A percentile compares a stretch with the other conserved stretches of the same genome.
These are phyloP conservation scores for Morpho deidamia DNA, from an alignment of 2,888 invertebrate genomes.

Conservation along the genomic window DNA sequence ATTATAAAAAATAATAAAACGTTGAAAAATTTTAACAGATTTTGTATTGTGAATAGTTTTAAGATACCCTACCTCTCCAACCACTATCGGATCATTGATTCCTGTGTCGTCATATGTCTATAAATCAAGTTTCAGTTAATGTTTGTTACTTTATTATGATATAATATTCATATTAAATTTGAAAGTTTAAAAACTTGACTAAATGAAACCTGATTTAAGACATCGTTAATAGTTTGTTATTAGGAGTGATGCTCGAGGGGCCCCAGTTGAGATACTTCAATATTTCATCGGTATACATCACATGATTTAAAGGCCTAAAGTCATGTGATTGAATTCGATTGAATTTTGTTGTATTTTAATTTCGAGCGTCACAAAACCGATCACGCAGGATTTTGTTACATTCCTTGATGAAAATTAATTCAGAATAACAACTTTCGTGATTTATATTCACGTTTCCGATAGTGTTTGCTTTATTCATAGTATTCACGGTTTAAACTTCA, in stretches of 20 bases:
- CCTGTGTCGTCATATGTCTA: conserved; percentile 49
- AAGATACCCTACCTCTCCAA: conserved; percentile 44
- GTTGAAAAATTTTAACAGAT: conserved; percentile 64
- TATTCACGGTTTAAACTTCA: conserved; percentile 38
- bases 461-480: conserved; percentile 54
- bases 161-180: neutral
- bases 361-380: conserved; percentile 60
- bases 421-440: conserved; percentile 22
- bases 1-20: conserved; percentile 75
- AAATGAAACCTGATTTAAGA: conserved; percentile 43
- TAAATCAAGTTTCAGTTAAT: conserved; percentile 42
- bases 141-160: neutral
- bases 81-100: conserved; percentile 56
- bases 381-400: conserved; percentile 53
- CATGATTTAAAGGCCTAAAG: conserved; percentile 74
- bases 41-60: conserved; percentile 56
- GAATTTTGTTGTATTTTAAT: conserved; percentile 58
- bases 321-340: conserved; percentile 59
- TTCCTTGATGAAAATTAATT: conserved; percentile 30
- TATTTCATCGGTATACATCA: conserved; percentile 57
- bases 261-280: conserved; percentile 59
- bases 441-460: conserved; percentile 63
- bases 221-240: conserved; percentile 42
- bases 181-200: neutral
- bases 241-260: conserved; percentile 68